phyloP scores from a whole-genome alignment of 1,140 invertebrate species.

The Asbolus verrucosus region DNA sequence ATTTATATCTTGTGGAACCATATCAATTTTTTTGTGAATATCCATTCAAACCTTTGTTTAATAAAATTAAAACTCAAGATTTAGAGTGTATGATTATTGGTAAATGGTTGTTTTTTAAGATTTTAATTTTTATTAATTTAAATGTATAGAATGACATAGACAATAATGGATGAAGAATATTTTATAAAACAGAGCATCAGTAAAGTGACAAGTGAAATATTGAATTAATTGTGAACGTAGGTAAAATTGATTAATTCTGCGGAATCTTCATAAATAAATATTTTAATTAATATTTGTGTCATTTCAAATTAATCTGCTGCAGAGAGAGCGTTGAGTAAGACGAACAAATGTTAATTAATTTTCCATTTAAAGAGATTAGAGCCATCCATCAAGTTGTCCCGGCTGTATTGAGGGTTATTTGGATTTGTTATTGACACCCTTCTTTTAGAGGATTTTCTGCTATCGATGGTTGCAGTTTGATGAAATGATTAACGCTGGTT shows the following conservation, averaged over 20 bases:
- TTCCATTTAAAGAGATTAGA: conserved; percentile 38
- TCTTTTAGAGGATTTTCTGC: conserved; percentile 34
- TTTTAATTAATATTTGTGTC: conserved; percentile 28
- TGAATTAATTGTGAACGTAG: conserved; percentile 1
- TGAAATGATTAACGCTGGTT: conserved; percentile 21
- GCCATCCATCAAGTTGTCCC: conserved; percentile 32
- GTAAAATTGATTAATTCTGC: conserved; percentile 7
- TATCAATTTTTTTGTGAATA: too few relatives aligned
- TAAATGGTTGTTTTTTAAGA: too few relatives aligned
- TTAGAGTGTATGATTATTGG: too few relatives aligned
- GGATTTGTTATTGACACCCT: conserved; percentile 37
- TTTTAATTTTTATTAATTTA: too few relatives aligned
- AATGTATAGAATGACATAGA: too few relatives aligned
- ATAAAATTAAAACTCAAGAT: too few relatives aligned
- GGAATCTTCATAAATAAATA: conserved; percentile 15
- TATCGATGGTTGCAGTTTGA: conserved; percentile 18
- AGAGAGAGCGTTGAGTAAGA: conserved; percentile 14
- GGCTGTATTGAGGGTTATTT: conserved; percentile 17
- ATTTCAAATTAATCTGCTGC: conserved; percentile 5
- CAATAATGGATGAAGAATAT: too few relatives aligned
- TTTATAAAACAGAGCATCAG: too few relatives aligned
- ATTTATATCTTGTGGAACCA: too few relatives aligned
- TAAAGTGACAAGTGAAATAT: not conserved
- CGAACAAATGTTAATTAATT: conserved; percentile 35
- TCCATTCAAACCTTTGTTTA: too few relatives aligned